Conservation (phyloP, 2,797 vertebrate genomes). For the Falco cherrug region DNA sequence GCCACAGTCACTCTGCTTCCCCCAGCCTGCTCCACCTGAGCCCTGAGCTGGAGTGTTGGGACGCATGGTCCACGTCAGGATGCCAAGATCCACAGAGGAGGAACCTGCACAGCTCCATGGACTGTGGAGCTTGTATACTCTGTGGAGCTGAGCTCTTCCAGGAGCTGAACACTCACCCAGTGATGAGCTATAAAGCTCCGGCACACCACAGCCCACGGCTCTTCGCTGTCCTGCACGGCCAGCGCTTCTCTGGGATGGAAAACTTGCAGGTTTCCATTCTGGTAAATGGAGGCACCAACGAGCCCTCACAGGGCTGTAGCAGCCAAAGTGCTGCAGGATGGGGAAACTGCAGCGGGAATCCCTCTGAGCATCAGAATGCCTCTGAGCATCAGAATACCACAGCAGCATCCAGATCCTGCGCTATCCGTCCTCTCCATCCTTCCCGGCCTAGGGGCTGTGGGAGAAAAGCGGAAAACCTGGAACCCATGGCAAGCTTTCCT, state of each 20-base stretch:
- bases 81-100: neutral
- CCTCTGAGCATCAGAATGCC: neutral
- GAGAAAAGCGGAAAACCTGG: neutral
- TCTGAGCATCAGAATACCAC: neutral
- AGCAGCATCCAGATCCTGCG: neutral
- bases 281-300: neutral
- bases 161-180: neutral
- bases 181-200: neutral
- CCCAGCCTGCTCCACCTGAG: neutral
- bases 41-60: no score
- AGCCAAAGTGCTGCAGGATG: neutral
- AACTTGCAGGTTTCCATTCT: neutral
- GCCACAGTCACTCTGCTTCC: neutral
- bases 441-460: neutral
- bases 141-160: neutral
- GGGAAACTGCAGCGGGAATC: neutral
- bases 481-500: neutral
- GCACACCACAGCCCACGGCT: neutral
- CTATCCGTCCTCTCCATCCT: rapidly evolving
- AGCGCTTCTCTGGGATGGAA: neutral
- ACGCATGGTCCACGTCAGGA: rapidly evolving
- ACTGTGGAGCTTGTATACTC: neutral
- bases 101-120: neutral
- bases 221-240: rapidly evolving
- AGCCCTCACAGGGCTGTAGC: neutral